Evolutionary conservation across 1,140 invertebrate species (phyloP), one percentile per base, ranked within the genome.

Genomic region (Zaprionus vittiger): DNA sequence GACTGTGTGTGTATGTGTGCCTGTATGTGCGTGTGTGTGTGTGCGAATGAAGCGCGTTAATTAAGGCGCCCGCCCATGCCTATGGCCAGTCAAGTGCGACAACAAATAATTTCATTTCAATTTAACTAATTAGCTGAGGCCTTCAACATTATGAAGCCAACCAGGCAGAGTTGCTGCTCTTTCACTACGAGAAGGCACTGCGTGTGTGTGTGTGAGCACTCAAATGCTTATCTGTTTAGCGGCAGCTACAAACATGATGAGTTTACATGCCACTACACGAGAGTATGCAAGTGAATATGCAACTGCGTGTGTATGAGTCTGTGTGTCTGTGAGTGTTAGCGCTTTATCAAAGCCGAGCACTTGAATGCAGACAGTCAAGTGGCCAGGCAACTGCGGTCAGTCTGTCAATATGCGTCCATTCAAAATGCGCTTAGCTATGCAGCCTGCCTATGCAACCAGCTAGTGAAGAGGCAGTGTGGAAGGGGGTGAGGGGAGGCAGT

Each of bases 51-150:
- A 79, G 70, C 77, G 85, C 90, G 82, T 91, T 91, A 91, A 91
- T 91, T 91, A 91, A 91, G 90, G 84, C 79, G 84, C 72, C 26
- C 26, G 55, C 22, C 76, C 85, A 81, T 81, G 90, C 84, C 80
- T 77, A 84, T 84, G 90, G 89, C 60, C 82, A 90, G 82, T 91
- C 85, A 91, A 91, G 89, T 91, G 90, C 90, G 81, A 91, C 89
- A 91, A 90, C 90, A 91, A 91, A 91, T 91, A 91, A 91, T 91
- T 91, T 91, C 90, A 91, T 91, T 91, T 91, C 90, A 91, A 91
- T 91, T 91, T 81, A 89, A 90, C 85, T 91, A 91, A 91, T 91
- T 91, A 91, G 90, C 90, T 83, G 49, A 68, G 73, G 81, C 85
- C 79, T 82, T 84, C 85, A 80, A 89, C 84, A 80, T 84, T 73